These are phyloP conservation scores for Hydropsyche tenuis DNA, from an alignment of 1,140 invertebrate species.

Conservation along the genomic window DNA sequence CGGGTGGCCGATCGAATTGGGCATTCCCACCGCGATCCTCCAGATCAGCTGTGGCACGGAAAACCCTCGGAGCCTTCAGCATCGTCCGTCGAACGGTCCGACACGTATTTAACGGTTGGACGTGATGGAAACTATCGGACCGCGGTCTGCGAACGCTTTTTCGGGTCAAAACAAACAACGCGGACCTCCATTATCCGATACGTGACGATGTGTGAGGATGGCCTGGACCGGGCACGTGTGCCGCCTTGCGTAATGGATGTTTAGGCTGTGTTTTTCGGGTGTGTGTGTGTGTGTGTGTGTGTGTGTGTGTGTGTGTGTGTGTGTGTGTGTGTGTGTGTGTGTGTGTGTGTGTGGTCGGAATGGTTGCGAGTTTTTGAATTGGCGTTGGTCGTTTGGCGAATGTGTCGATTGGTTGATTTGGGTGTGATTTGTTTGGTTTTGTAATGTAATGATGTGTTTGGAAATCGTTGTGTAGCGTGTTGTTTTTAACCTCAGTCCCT, in stretches of 20 bases:
- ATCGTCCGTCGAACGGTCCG: slow-evolving; percentile 21
- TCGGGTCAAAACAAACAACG: slow-evolving; percentile 3
- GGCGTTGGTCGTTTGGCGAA: too few relatives aligned
- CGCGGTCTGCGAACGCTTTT: neutral
- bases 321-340: too few relatives aligned
- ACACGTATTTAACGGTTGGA: slow-evolving; percentile 41
- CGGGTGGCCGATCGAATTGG: slow-evolving; percentile 14
- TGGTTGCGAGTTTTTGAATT: too few relatives aligned
- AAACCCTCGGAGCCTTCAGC: neutral
- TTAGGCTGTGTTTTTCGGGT: too few relatives aligned
- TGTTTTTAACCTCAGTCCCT: too few relatives aligned
- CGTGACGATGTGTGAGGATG: neutral
- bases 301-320: too few relatives aligned
- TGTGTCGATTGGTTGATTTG: too few relatives aligned
- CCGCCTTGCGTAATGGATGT: neutral
- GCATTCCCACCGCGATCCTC: slow-evolving; percentile 37
- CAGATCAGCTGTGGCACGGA: slow-evolving; percentile 38
- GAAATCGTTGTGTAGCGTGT: too few relatives aligned
- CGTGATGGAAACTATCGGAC: slow-evolving; percentile 36
- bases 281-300: too few relatives aligned
- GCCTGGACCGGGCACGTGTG: neutral
- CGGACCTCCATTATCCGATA: slow-evolving; percentile 3
- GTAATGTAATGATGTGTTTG: too few relatives aligned
- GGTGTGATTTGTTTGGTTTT: too few relatives aligned
- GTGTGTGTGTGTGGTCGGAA: too few relatives aligned